Evolutionary conservation across 2,888 invertebrate species (phyloP).

Genomic region (Chirona hameri): DNA sequence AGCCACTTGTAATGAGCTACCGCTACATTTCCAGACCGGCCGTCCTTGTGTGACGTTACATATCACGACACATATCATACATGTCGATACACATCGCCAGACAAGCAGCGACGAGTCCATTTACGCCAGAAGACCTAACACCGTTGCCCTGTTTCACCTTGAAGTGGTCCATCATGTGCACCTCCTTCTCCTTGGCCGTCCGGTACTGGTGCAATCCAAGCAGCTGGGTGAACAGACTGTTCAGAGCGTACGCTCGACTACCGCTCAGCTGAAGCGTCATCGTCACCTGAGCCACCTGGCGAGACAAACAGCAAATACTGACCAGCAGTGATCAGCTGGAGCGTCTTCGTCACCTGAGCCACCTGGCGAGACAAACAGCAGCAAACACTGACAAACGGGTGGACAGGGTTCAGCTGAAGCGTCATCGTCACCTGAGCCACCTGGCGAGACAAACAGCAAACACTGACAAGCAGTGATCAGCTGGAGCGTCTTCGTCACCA

Average conservation of each 20-base stretch:
- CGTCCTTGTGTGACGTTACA: no score
- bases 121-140: no score
- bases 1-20: no score
- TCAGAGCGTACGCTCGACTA: not conserved
- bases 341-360: not conserved
- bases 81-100: no score
- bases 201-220: constrained; percentile 3
- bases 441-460: not conserved
- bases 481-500: not conserved
- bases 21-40: no score
- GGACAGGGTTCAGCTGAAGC: not conserved
- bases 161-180: not conserved
- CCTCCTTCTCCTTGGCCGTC: constrained; percentile 6
- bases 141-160: not conserved
- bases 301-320: not conserved
- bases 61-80: no score
- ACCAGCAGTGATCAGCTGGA: not conserved
- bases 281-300: not conserved
- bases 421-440: not conserved
- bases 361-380: not conserved
- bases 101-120: no score
- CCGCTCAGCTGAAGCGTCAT: constrained; percentile 7
- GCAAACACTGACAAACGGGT: not conserved
- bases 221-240: not conserved
- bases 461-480: not conserved